Base-by-base conservation (phyloP, 2,888 invertebrate species). In the Limulus polyphemus region DNA sequence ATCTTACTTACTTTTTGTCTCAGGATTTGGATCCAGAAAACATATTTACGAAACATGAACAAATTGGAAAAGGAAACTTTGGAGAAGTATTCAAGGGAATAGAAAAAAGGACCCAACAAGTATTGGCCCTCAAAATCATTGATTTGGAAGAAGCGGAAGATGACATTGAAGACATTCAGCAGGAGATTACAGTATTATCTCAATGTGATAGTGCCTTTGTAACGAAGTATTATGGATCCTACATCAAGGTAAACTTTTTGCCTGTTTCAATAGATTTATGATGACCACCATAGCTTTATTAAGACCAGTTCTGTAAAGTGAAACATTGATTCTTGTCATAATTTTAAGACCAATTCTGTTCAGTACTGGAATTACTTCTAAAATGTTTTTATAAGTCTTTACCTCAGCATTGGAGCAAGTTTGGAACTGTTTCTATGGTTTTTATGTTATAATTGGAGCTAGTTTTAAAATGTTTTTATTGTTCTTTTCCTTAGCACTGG, bases 131-230 rank as follows among this genome's bases (percentile, higher is more conserved):
- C 75, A 98, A 98, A 80, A 95, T 98, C 72, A 97, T 99, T 73
- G 98, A 99, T 80, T 83, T 99, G 72, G 99, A 99, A 78, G 98
- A 99, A 77, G 99, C 99, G 62, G 99, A 99, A 82, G 99, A 99
- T 90, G 99, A 99, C 80, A 99, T 99, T 79, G 99, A 99, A 78
- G 99, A 99, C 76, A 99, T 99, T 74, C 99, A 99, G 79, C 99
- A 99, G 80, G 99, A 99, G 81, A 98, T 98, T 76, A 97, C 97
- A 75, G 78, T 79, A 60, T 83, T 99, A 77, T 97, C 95, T 72
- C 99, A 99, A 79, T 99, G 99, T 81, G 99, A 99, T 82, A 95
- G 94, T 74, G 92, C 93, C 47, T 99, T 86, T 80, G 98, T 99
- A 79, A 99, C 99, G 76, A 98, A 98, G 82, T 99, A 99, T 81